phyloP scores from a whole-genome alignment of 1,140 invertebrate genomes.

The Phymastichus coffea region DNA sequence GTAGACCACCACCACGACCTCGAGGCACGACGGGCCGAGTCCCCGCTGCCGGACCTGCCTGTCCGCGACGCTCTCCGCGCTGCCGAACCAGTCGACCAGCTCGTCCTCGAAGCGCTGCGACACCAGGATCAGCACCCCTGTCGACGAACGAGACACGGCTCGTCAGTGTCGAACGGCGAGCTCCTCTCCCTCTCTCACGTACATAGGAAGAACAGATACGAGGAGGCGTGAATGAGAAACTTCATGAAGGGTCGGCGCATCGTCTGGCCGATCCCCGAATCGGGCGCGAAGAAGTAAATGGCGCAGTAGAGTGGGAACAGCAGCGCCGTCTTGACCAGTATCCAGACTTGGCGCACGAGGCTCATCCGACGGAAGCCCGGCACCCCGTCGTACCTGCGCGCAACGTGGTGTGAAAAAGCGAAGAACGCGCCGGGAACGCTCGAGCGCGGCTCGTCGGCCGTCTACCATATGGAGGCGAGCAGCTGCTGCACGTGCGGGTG shows the following conservation, averaged over 20 bases:
- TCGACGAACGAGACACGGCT: conserved; percentile 28
- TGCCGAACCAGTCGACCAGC: conserved; percentile 69
- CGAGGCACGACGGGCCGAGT: conserved; percentile 74
- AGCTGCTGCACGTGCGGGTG: conserved; percentile 91
- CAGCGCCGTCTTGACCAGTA: conserved; percentile 73
- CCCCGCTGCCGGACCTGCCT: conserved; percentile 71
- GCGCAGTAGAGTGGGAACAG: conserved; percentile 85
- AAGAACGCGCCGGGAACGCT: no score
- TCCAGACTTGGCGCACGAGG: conserved; percentile 66
- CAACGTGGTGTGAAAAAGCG: no score
- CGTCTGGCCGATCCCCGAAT: conserved; percentile 71
- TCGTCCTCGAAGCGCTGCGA: conserved; percentile 81
- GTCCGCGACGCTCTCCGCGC: conserved; percentile 53
- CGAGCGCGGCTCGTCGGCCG: no score
- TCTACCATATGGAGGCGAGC: conserved; percentile 84
- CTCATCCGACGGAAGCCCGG: conserved; percentile 83
- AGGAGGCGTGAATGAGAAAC: conserved; percentile 88
- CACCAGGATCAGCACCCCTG: conserved; percentile 83
- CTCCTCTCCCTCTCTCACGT: neutral
- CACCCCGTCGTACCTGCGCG: conserved; percentile 74
- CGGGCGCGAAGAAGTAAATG: conserved; percentile 78
- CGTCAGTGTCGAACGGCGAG: neutral
- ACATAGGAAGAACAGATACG: conserved; percentile 84
- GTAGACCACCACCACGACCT: conserved; percentile 75
- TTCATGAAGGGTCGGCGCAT: conserved; percentile 93